Evolutionary conservation across 2,888 invertebrate species (phyloP).

Genomic region (Pedicia rivosa): DNA sequence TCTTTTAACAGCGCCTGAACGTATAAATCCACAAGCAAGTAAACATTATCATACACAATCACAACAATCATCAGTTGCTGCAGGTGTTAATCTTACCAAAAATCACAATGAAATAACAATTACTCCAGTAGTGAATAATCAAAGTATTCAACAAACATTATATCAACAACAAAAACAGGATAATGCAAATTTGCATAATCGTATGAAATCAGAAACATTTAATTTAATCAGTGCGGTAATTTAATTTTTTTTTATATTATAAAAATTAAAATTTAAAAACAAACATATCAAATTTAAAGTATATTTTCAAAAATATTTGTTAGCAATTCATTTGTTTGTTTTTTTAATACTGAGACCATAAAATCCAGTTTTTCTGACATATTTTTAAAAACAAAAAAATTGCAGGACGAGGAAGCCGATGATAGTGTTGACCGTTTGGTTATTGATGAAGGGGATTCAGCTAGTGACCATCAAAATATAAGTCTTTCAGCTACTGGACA

Average conservation of each 20-base stretch:
- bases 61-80: conserved; percentile 8
- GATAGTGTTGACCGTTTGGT: conserved; percentile 44
- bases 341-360: no score
- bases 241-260: not conserved
- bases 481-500: conserved; percentile 19
- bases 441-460: conserved; percentile 40
- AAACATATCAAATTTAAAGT: no score
- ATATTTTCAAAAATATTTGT: not conserved
- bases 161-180: conserved; percentile 7
- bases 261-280: no score
- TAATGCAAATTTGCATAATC: not conserved
- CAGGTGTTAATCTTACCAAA: conserved; percentile 26
- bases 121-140: conserved; percentile 33
- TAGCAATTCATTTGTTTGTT: not conserved
- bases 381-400: no score
- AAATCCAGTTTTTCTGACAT: no score
- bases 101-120: conserved; percentile 44
- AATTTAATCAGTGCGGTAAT: not conserved
- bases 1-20: conserved; percentile 53
- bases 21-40: conserved; percentile 14
- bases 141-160: conserved; percentile 12
- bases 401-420: conserved; percentile 39
- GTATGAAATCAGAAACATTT: not conserved
- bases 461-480: conserved; percentile 21
- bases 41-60: conserved; percentile 2